These are phyloP conservation scores for Coelopa pilipes DNA, from an alignment of 2,888 invertebrate species.

Conservation along the genomic window DNA sequence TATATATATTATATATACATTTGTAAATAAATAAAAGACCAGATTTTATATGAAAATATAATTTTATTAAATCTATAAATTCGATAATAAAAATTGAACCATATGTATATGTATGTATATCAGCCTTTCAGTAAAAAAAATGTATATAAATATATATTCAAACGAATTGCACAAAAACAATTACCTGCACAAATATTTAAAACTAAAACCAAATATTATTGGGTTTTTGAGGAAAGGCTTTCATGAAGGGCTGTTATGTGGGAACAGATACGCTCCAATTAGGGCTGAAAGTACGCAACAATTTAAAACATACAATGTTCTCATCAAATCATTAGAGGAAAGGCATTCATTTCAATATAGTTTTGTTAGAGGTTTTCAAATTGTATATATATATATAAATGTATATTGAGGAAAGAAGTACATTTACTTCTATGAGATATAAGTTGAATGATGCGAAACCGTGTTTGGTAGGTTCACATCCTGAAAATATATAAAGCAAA, in stretches of 20 bases:
- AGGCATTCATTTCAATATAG: neutral
- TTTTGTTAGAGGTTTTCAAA: neutral
- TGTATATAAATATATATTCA: neutral
- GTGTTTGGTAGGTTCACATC: conserved; percentile 28
- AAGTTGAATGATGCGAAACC: conserved; percentile 24
- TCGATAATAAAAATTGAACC: neutral
- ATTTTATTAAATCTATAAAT: neutral
- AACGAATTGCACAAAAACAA: neutral
- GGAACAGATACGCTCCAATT: conserved; percentile 9
- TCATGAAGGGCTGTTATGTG: conserved; percentile 4
- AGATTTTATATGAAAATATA: too few relatives aligned
- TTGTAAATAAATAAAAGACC: neutral
- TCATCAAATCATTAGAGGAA: neutral
- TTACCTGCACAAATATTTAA: conserved; percentile 14
- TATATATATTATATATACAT: neutral
- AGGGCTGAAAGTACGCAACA: conserved; percentile 21
- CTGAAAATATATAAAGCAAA: conserved; percentile 33
- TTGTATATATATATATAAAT: neutral
- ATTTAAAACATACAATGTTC: conserved; percentile 8
- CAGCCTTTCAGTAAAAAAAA: neutral
- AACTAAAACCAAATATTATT: conserved; percentile 14
- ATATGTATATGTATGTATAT: neutral
- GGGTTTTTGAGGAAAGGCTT: too few relatives aligned
- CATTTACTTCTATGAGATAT: neutral
- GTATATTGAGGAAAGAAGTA: conserved; percentile 1